phyloP scores from a whole-genome alignment of 2,888 invertebrate genomes.

The Ectemnius lituratus region DNA sequence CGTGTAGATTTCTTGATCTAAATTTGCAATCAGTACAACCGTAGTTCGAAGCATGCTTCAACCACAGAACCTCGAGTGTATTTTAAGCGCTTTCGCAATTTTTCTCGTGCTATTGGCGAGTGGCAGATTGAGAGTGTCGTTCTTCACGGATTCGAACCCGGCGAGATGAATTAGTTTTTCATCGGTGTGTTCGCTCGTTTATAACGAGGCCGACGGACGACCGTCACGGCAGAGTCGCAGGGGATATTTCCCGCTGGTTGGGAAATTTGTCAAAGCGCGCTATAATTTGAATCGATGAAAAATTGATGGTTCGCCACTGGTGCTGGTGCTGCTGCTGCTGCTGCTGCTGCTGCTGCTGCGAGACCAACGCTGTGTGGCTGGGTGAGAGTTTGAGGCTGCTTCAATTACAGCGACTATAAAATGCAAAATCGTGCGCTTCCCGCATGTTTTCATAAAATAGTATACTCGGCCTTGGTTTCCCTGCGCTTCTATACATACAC shows the following conservation, averaged over 20 bases:
- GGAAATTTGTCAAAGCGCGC: constrained; percentile 2
- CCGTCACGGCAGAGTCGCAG: neutral
- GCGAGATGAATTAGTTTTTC: neutral
- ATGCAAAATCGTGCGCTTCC: constrained; percentile 10
- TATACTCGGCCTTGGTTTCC: neutral
- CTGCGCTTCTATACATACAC: too few species aligned
- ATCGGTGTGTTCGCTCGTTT: neutral
- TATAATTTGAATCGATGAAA: neutral
- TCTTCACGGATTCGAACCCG: neutral
- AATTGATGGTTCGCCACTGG: neutral
- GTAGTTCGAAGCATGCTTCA: too few species aligned
- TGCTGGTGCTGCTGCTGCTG: too few species aligned
- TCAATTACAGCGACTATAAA: constrained; percentile 14
- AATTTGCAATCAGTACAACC: too few species aligned
- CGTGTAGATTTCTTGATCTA: too few species aligned
- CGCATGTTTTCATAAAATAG: neutral
- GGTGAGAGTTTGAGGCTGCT: neutral
- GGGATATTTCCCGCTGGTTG: neutral
- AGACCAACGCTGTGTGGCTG: constrained; percentile 26
- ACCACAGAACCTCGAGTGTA: too few species aligned
- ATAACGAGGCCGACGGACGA: neutral
- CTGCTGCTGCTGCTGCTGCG: too few species aligned
- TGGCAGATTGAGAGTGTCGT: neutral
- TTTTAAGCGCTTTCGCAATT: too few species aligned
- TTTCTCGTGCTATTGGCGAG: too few species aligned